These are phyloP conservation scores for Neocloeon triangulifer DNA, from an alignment of 1,140 invertebrate genomes.

Conservation along the genomic window DNA sequence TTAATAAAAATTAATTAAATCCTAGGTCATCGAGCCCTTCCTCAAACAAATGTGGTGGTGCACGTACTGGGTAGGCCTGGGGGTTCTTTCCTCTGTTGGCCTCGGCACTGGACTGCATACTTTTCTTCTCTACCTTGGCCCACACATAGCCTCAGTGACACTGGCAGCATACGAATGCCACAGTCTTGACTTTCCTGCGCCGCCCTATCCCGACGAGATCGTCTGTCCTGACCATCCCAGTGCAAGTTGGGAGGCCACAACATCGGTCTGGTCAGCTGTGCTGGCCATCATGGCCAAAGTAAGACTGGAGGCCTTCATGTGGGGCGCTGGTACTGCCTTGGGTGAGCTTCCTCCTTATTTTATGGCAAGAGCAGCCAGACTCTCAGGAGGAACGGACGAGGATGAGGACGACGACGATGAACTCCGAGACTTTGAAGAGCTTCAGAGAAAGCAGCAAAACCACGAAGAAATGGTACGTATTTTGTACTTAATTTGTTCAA, in stretches of 20 bases:
- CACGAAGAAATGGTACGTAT: constrained; percentile 16
- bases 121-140: constrained; percentile 90
- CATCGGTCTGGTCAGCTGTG: no score
- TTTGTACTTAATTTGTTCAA: constrained; percentile 5
- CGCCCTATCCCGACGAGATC: constrained; percentile 74
- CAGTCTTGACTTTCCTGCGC: constrained; percentile 78
- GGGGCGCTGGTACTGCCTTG: constrained; percentile 92
- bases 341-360: constrained; percentile 94
- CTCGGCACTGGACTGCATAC: constrained; percentile 96
- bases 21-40: constrained; percentile 7
- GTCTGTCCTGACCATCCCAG: constrained; percentile 45
- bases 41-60: constrained; percentile 42
- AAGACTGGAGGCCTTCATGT: constrained; percentile 89
- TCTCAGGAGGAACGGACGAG: constrained; percentile 40
- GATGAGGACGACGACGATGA: constrained; percentile 44
- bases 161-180: constrained; percentile 95
- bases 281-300: constrained; percentile 92
- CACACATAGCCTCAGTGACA: constrained; percentile 83
- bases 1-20: constrained; percentile 1
- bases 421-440: constrained; percentile 48
- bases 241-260: constrained; percentile 30
- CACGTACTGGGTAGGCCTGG: constrained; percentile 85
- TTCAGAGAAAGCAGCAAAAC: constrained; percentile 34
- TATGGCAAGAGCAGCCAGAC: constrained; percentile 80
- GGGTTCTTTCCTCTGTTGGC: constrained; percentile 90